phyloP scores from a whole-genome alignment of 1,140 invertebrate genomes.

The Gonioctena quinquepunctata region DNA sequence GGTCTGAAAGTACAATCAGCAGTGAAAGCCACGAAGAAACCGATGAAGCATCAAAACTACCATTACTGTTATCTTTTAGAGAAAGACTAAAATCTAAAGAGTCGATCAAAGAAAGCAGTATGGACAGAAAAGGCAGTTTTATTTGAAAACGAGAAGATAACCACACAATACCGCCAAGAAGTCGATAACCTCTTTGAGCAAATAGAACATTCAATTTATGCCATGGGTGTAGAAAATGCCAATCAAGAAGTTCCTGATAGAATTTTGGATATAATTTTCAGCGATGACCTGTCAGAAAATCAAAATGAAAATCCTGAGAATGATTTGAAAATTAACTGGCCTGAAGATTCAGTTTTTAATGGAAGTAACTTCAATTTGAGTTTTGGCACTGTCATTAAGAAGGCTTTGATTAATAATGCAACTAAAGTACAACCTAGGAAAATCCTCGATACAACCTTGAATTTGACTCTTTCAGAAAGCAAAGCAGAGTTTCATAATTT shows the following conservation, averaged over 20 bases:
- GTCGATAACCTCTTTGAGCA: constrained; percentile 44
- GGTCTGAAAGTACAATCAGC: not conserved
- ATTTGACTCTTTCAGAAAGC: constrained; percentile 14
- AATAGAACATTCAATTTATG: constrained; percentile 46
- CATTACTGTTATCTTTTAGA: constrained; percentile 13
- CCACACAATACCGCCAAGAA: constrained; percentile 37
- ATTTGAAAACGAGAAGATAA: constrained; percentile 28
- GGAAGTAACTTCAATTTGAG: constrained; percentile 31
- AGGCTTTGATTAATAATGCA: constrained; percentile 45
- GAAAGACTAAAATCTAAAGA: not conserved
- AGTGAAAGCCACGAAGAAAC: constrained; percentile 5
- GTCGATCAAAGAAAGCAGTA: not conserved
- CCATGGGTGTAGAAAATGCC: constrained; percentile 34
- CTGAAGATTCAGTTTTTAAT: constrained; percentile 27
- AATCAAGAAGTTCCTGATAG: constrained; percentile 27
- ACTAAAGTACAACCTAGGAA: constrained; percentile 34
- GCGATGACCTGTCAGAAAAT: constrained; percentile 21
- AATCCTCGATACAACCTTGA: constrained; percentile 24
- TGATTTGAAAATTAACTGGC: constrained; percentile 18
- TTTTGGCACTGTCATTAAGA: constrained; percentile 42
- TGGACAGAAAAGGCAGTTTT: constrained; percentile 23
- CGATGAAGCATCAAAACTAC: constrained; percentile 23
- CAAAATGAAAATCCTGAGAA: constrained; percentile 16
- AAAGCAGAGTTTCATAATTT: constrained; percentile 44
- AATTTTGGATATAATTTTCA: constrained; percentile 37